Evolutionary conservation across 2,888 invertebrate species (phyloP), one percentile per base, ranked within the genome.

Genomic region (Aspidapion aeneum): DNA sequence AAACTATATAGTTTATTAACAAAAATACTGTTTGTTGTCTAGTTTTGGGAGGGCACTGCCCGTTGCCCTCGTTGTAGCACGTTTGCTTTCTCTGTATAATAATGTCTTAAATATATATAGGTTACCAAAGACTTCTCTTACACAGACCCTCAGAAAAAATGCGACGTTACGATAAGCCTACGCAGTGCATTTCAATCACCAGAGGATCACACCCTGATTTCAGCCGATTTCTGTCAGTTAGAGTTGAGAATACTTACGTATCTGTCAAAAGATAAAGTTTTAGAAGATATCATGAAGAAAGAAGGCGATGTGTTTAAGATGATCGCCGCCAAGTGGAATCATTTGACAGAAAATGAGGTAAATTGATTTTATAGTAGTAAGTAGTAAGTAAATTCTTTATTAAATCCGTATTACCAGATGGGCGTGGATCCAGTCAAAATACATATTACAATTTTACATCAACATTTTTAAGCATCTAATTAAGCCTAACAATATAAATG

Each of bases 171-270:
- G 2, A 84, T 89, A 72, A 89, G 87, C 75, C 88, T 87, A 66
- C 84, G 93, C 58, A 84, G 85, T 70, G 86, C 88, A n/a, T 93
- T 94, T 77, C 80, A 82, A 66, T 85, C 90, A 0, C 73, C 79
- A 1, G 73, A 79, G 48, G 86, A 85, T 0, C 84, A 81, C 66
- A 79, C 90, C 55, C 81, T 98, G 61, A 79, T 99, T 55, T 91
- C 97, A 0, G 96, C 96, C 0, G 98, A 99, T 82, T 99, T 96
- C 81, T 95, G 95, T 72, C 99, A 99, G 80, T 78, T 99, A 65
- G 99, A 99, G 81, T 85, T 99, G 78, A 84, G 99, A 70, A 87
- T 99, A 64, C 82, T 99, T 71, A 93, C 98, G 18, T 96, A 98
- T 81, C 86, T 97, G 65, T 93, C 94, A 7, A 82, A 85, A 67